Percentiles rank a stretch among this genome's conserved stretches.
Conservation (phyloP, 1,140 invertebrate species). For the Hylaeus volcanicus region DNA sequence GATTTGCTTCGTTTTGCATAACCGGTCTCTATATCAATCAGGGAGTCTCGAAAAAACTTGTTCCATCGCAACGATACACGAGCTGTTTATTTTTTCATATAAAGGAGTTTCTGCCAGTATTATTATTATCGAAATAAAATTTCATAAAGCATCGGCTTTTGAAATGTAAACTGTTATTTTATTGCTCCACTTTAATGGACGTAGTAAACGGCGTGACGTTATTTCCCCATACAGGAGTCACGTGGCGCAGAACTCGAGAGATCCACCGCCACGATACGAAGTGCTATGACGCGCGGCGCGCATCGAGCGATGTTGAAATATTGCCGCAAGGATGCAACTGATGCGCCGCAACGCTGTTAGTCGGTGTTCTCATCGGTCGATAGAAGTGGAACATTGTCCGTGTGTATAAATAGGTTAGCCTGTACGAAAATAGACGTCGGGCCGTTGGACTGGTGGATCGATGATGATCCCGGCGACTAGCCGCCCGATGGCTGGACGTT, state of each 20-base stretch:
- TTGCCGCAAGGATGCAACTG: slow-evolving; percentile 59
- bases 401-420: slow-evolving; percentile 76
- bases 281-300: background rate
- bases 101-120: too few species aligned
- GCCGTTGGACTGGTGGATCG: slow-evolving; percentile 77
- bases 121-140: too few species aligned
- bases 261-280: background rate
- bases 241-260: too few species aligned
- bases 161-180: too few species aligned
- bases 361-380: slow-evolving; percentile 47
- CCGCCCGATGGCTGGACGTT: slow-evolving; percentile 44
- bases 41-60: too few species aligned
- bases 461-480: slow-evolving; percentile 59
- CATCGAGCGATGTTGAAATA: slow-evolving; percentile 66
- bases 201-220: background rate
- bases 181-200: too few species aligned
- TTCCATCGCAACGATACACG: too few species aligned
- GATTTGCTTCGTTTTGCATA: background rate
- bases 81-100: too few species aligned
- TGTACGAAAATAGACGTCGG: slow-evolving; percentile 73
- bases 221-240: too few species aligned
- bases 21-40: background rate
- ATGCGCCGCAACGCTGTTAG: slow-evolving; percentile 57
- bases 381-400: slow-evolving; percentile 78
- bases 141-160: too few species aligned